phyloP scores from a whole-genome alignment of 2,888 invertebrate genomes.

The Pemphredon lugubris region DNA sequence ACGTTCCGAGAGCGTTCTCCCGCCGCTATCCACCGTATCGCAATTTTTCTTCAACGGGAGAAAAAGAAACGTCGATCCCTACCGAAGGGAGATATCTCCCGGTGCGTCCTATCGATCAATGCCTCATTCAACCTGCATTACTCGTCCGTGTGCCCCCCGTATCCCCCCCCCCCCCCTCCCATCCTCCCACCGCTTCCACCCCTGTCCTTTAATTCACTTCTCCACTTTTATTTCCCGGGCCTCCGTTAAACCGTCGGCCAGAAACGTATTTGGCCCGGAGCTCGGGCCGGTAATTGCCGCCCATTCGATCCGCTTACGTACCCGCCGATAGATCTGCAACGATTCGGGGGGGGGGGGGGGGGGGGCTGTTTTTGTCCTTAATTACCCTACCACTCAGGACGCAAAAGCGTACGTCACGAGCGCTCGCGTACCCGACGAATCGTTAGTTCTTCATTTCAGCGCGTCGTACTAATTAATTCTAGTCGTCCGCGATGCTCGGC shows the following conservation, averaged over 20 bases:
- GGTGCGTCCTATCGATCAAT: constrained; percentile 67
- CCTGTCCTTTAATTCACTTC: constrained; percentile 40
- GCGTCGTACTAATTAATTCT: constrained; percentile 61
- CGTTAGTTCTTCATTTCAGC: constrained; percentile 50
- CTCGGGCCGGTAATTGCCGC: constrained; percentile 59
- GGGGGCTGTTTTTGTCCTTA: constrained; percentile 39
- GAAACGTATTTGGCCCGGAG: constrained; percentile 44
- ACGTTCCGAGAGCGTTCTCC: too few species aligned
- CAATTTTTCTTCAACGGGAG: background rate
- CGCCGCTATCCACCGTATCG: too few species aligned
- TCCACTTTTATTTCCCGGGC: constrained; percentile 29
- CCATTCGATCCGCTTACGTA: constrained; percentile 61
- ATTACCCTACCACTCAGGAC: constrained; percentile 35
- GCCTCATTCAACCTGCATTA: constrained; percentile 55
- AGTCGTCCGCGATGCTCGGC: constrained; percentile 39
- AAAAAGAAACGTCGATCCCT: constrained; percentile 11
- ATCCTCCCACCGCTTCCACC: constrained; percentile 1
- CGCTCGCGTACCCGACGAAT: constrained; percentile 17
- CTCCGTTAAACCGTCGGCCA: constrained; percentile 44
- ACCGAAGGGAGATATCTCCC: constrained; percentile 32
- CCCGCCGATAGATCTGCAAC: constrained; percentile 30
- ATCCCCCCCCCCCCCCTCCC: background rate
- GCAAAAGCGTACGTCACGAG: constrained; percentile 38
- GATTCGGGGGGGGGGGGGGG: too few species aligned
- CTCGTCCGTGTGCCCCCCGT: constrained; percentile 11